A percentile compares a stretch with the other conserved stretches of the same genome.
phyloP scores from a whole-genome alignment of 2,888 invertebrate genomes.

The Graphium colonna region DNA sequence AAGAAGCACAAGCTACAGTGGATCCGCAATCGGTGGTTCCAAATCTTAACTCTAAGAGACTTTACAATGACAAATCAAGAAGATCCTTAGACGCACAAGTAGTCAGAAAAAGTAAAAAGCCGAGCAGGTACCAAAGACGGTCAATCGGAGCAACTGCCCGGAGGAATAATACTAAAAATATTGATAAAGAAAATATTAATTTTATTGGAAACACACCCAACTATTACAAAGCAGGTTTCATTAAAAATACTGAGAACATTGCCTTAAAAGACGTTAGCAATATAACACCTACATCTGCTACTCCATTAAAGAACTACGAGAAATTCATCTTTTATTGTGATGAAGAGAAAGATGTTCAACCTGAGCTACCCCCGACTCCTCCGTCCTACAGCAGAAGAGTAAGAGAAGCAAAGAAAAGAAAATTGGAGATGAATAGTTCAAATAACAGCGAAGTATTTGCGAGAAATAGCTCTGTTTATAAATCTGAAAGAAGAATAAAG shows the following conservation, averaged over 20 bases:
- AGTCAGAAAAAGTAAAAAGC: conserved; percentile 68
- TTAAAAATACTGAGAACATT: conserved; percentile 72
- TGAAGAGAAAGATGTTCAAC: conserved; percentile 52
- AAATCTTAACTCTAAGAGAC: conserved; percentile 40
- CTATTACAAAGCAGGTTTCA: conserved; percentile 79
- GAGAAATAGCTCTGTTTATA: conserved; percentile 59
- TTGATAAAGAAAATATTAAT: conserved; percentile 73
- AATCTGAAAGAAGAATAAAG: conserved; percentile 65
- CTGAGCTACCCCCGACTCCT: conserved; percentile 64
- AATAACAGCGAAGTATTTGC: conserved; percentile 53
- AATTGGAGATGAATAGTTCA: conserved; percentile 63
- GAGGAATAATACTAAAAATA: conserved; percentile 52
- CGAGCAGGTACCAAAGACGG: conserved; percentile 69
- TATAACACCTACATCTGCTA: conserved; percentile 75
- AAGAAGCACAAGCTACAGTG: conserved; percentile 46
- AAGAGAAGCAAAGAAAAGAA: conserved; percentile 70
- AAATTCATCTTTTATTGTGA: conserved; percentile 51
- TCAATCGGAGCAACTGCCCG: conserved; percentile 61
- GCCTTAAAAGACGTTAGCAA: conserved; percentile 82
- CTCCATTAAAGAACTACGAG: conserved; percentile 57
- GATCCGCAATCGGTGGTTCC: conserved; percentile 42
- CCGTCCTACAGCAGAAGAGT: conserved; percentile 70
- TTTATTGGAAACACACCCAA: conserved; percentile 80
- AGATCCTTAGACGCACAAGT: conserved; percentile 65
- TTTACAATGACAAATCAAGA: conserved; percentile 47